phyloP scores from a whole-genome alignment of 1,140 invertebrate species.

The Cydia amplana region DNA sequence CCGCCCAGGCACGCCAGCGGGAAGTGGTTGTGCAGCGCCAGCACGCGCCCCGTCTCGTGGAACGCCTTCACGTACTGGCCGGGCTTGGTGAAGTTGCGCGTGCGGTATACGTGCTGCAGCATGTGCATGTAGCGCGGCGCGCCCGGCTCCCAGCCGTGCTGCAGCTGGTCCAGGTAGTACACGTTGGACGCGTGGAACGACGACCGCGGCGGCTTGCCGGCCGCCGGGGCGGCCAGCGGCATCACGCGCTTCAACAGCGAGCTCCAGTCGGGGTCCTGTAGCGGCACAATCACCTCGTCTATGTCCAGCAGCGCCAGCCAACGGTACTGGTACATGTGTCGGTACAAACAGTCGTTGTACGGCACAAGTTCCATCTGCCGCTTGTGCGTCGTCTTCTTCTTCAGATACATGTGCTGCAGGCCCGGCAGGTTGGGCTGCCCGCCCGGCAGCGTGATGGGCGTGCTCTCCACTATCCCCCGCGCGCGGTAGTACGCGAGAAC shows the following conservation, averaged over 20 bases:
- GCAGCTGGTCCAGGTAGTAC: conserved; percentile 95
- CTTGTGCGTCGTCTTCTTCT: conserved; percentile 94
- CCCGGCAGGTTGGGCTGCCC: conserved; percentile 94
- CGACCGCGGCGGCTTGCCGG: conserved; percentile 85
- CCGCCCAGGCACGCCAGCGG: conserved; percentile 92
- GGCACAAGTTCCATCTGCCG: conserved; percentile 97
- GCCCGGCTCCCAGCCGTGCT: conserved; percentile 89
- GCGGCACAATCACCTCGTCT: conserved; percentile 97
- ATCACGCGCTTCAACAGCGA: conserved; percentile 88
- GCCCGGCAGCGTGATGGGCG: conserved; percentile 92
- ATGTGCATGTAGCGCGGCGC: conserved; percentile 95
- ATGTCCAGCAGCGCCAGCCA: conserved; percentile 95
- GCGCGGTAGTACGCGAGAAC: conserved; percentile 90
- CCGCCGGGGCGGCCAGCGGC: conserved; percentile 86
- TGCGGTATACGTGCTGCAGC: conserved; percentile 94
- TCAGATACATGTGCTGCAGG: conserved; percentile 93
- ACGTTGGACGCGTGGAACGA: conserved; percentile 96
- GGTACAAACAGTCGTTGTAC: conserved; percentile 98
- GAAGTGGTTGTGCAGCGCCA: conserved; percentile 96
- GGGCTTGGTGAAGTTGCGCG: conserved; percentile 95
- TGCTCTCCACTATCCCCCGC: conserved; percentile 89
- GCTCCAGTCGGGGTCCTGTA: conserved; percentile 88
- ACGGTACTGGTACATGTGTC: conserved; percentile 94
- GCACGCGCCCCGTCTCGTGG: conserved; percentile 93
- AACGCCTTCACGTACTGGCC: conserved; percentile 97